Conservation (phyloP, 2,113 vertebrate genomes). For the Lanius ludovicianus region DNA sequence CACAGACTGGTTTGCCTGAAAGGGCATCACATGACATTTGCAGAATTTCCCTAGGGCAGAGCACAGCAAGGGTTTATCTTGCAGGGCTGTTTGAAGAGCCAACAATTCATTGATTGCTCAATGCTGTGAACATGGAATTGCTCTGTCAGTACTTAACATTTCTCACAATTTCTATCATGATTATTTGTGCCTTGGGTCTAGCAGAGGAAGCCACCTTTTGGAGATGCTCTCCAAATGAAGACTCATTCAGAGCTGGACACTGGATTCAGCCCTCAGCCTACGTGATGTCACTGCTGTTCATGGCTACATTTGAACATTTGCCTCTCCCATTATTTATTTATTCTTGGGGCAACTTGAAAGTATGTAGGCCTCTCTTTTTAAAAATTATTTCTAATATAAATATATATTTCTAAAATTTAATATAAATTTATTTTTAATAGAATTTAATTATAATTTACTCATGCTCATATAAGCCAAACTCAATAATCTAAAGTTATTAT, state of each 20-base stretch:
- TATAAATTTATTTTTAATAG: too few relatives aligned
- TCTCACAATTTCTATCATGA: background rate
- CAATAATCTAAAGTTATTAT: background rate
- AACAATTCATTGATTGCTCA: slow-evolving; percentile 4
- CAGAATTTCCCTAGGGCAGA: background rate
- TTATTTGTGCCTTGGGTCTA: background rate
- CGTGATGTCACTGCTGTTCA: background rate
- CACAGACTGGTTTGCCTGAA: background rate
- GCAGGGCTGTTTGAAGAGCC: background rate
- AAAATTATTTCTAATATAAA: background rate
- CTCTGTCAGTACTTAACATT: background rate
- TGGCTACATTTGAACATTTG: background rate
- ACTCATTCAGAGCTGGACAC: background rate
- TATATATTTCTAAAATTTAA: background rate
- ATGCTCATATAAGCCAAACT: background rate
- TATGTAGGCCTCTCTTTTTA: background rate
- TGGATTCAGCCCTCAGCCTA: background rate
- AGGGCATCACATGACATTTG: slow-evolving; percentile 47
- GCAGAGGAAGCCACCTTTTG: background rate
- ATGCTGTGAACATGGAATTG: background rate
- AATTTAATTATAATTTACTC: background rate
- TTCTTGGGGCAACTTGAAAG: background rate
- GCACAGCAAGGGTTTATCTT: background rate
- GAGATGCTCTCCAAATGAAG: background rate
- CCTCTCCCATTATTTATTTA: background rate